Evolutionary conservation across 2,113 vertebrate genomes (phyloP), one percentile per base, ranked within the genome.

Genomic region (Lophochroa leadbeateri): DNA sequence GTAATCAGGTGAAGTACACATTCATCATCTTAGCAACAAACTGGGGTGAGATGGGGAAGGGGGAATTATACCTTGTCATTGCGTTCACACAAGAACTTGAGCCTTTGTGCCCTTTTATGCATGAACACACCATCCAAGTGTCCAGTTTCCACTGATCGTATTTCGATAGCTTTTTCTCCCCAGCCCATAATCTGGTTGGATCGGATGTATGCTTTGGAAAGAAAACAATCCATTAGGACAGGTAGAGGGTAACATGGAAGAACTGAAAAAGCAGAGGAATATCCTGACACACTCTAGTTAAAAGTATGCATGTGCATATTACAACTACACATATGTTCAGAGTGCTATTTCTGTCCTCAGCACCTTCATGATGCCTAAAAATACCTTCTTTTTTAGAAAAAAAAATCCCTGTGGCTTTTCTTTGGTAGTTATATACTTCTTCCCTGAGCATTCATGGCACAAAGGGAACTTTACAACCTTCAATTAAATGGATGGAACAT

Each of bases 111-210:
- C 98, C 99, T 98, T 98, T 99, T 99, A 97, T 99, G 99, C 99
- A 99, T 99, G 97, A 99, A 99, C 72, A 99, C 99, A 9, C 99
- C 99, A 9, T 99, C 99, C 98, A 99, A 97, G 85, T 99, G 99
- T 24, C 99, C 99, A 1, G 99, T 99, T 95, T 99, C 99, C 97
- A 99, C 99, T 1, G 99, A 99, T 46, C 99, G 99, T 95, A 99
- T 99, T 96, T 99, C 99, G 0, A 99, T 99, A 86, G 99, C 99
- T 97, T 99, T 99, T 97, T 99, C 99, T 49, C 99, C 99, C 99
- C 99, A 99, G 91, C 99, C 99, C 99, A 99, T 99, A 78, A 99
- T 99, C 98, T 99, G 99, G 96, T 99, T 99, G 79, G 99, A 99
- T 35, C 99, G 99, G 86, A 99, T 99, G 97, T 99, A 99, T 1